Evolutionary conservation across 2,888 invertebrate genomes (phyloP).

Genomic region (Xestia c-nigrum): DNA sequence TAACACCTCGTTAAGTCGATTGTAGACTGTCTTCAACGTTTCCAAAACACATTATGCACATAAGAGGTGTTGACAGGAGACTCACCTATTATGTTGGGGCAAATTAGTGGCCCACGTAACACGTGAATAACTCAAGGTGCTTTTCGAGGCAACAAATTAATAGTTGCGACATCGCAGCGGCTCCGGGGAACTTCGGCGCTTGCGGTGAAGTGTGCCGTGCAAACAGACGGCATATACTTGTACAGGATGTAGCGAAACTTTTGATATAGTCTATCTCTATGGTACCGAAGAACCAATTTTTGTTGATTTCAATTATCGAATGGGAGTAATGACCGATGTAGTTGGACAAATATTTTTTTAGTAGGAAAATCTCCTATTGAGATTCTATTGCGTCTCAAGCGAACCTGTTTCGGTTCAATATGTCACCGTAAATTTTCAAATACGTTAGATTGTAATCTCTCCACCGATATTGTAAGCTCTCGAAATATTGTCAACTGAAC

Average conservation of each 20-base stretch:
- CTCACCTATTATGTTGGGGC: conserved; percentile 36
- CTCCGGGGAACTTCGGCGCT: conserved; percentile 57
- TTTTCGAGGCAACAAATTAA: conserved; percentile 64
- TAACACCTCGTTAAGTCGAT: conserved; percentile 13
- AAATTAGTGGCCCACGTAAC: conserved; percentile 50
- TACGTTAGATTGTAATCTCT: too few relatives aligned
- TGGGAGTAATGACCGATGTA: background rate
- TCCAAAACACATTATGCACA: conserved; percentile 43
- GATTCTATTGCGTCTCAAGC: background rate
- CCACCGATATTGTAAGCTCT: too few relatives aligned
- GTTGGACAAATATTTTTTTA: background rate
- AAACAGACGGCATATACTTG: conserved; percentile 39
- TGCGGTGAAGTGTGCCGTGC: conserved; percentile 47
- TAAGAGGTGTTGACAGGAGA: conserved; percentile 51
- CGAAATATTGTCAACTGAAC: too few relatives aligned
- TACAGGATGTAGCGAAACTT: conserved; percentile 34
- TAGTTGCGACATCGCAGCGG: conserved; percentile 49
- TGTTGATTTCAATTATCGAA: background rate
- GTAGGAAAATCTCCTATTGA: background rate
- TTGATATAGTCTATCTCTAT: background rate
- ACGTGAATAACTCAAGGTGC: conserved; percentile 58
- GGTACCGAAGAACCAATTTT: background rate
- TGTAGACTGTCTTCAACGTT: conserved; percentile 20
- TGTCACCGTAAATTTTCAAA: too few relatives aligned
- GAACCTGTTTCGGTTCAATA: background rate